phyloP scores from a whole-genome alignment of 2,888 invertebrate genomes.

The Campopleginae sp. region DNA sequence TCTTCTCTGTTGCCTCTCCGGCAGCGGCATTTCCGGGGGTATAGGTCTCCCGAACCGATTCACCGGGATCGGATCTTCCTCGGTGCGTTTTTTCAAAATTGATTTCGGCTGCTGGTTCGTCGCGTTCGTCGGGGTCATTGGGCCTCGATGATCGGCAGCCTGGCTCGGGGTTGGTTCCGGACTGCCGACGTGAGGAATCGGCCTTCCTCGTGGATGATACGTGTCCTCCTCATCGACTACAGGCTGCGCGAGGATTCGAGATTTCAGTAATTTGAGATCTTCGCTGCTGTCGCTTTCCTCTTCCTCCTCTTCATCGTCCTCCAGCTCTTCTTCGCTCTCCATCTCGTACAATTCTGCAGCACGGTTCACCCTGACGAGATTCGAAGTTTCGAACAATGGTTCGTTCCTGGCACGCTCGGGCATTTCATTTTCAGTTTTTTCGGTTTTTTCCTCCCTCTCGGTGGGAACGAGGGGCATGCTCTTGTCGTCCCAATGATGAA shows the following conservation, averaged over 20 bases:
- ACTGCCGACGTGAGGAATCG: constrained; percentile 71
- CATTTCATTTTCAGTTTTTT: constrained; percentile 16
- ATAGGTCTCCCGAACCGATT: constrained; percentile 80
- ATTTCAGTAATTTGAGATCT: constrained; percentile 78
- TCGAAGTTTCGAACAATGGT: constrained; percentile 50
- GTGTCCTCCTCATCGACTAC: constrained; percentile 80
- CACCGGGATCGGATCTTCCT: constrained; percentile 75
- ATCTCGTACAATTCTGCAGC: constrained; percentile 54
- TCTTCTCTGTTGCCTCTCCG: constrained; percentile 59
- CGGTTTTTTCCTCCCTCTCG: constrained; percentile 27
- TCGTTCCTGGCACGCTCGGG: constrained; percentile 41
- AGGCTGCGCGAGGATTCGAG: constrained; percentile 79
- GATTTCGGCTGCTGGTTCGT: constrained; percentile 88
- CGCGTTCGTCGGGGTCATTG: constrained; percentile 84
- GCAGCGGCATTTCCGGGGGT: constrained; percentile 80
- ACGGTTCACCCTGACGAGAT: constrained; percentile 31
- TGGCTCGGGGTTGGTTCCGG: constrained; percentile 63
- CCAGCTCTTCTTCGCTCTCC: constrained; percentile 61
- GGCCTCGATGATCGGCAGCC: constrained; percentile 64
- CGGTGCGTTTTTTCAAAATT: constrained; percentile 88
- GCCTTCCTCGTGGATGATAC: constrained; percentile 79
- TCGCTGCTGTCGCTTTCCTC: constrained; percentile 78
- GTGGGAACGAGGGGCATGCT: constrained; percentile 67
- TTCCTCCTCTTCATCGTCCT: constrained; percentile 73
- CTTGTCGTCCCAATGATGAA: constrained; percentile 71